Conservation (phyloP, 2,888 invertebrate species). For the Drosophila prostipennis region DNA sequence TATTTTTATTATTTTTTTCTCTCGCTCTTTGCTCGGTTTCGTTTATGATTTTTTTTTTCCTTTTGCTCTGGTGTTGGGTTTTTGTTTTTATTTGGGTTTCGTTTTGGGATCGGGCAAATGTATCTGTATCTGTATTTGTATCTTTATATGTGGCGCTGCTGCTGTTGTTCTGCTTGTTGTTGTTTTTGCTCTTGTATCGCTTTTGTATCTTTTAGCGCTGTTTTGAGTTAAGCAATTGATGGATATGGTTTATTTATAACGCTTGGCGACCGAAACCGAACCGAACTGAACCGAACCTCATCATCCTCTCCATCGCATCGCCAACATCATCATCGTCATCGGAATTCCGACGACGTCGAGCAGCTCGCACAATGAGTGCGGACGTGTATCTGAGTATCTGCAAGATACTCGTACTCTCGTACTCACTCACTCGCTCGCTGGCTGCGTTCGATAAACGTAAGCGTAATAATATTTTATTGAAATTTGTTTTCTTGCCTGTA, state of each 20-base stretch:
- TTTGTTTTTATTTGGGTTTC: constrained; percentile 68
- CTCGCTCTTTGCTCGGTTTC: constrained; percentile 44
- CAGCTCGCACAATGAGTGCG: constrained; percentile 45
- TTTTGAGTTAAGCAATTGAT: constrained; percentile 83
- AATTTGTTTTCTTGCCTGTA: constrained; percentile 75
- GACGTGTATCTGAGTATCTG: constrained; percentile 66
- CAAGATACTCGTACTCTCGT: constrained; percentile 50
- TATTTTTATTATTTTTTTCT: constrained; percentile 55
- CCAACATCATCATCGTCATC: constrained; percentile 24
- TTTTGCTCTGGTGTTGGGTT: constrained; percentile 50
- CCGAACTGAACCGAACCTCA: constrained; percentile 65
- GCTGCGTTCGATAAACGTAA: constrained; percentile 78
- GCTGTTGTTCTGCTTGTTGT: constrained; percentile 54
- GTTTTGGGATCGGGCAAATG: constrained; percentile 52
- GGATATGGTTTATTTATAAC: constrained; percentile 83
- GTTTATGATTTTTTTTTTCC: constrained; percentile 44
- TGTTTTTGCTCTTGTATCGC: constrained; percentile 58
- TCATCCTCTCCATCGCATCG: constrained; percentile 18
- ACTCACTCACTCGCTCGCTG: constrained; percentile 35
- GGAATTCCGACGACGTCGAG: constrained; percentile 40
- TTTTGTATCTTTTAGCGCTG: constrained; percentile 80
- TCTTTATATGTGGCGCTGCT: constrained; percentile 50
- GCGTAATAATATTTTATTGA: constrained; percentile 84
- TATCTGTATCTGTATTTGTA: constrained; percentile 65
- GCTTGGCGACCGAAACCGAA: constrained; percentile 73